These are phyloP conservation scores for Drosophila micromelanica DNA, from an alignment of 1,140 invertebrate species.

Conservation along the genomic window DNA sequence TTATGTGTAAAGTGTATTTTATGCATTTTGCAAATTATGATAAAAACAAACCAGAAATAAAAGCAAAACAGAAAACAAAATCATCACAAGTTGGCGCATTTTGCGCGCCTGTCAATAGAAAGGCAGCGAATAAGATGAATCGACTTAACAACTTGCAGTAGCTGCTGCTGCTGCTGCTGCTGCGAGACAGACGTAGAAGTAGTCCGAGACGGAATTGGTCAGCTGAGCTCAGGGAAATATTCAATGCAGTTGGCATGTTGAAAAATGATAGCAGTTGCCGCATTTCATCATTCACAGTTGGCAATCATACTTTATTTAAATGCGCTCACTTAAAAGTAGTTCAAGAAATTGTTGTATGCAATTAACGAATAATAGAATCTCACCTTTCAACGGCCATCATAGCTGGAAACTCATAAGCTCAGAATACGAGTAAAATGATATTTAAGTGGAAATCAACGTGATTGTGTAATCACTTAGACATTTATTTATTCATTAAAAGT, in stretches of 20 bases:
- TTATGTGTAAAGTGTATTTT: conserved; percentile 57
- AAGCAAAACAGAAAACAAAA: conserved; percentile 25
- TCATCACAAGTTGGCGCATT: conserved; percentile 49
- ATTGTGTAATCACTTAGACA: conserved; percentile 12
- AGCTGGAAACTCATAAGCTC: no score
- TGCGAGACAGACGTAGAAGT: no score
- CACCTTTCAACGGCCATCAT: no score
- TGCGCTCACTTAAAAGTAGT: no score
- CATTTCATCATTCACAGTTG: background rate
- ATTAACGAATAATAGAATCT: no score
- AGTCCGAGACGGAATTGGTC: background rate
- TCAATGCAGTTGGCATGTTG: conserved; percentile 17
- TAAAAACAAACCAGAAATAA: conserved; percentile 28
- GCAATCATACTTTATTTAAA: background rate
- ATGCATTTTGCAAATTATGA: conserved; percentile 57
- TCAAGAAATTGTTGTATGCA: no score
- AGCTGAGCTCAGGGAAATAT: background rate
- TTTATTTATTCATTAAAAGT: conserved; percentile 38
- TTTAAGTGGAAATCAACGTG: conserved; percentile 3
- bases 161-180: background rate
- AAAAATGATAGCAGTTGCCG: conserved; percentile 29
- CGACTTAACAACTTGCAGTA: conserved; percentile 15
- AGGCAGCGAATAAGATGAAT: conserved; percentile 61
- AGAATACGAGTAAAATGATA: conserved; percentile 16
- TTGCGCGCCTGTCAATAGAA: conserved; percentile 55